Conservation (phyloP, 2,113 vertebrate species). For the Hippocampus mohnikei region DNA sequence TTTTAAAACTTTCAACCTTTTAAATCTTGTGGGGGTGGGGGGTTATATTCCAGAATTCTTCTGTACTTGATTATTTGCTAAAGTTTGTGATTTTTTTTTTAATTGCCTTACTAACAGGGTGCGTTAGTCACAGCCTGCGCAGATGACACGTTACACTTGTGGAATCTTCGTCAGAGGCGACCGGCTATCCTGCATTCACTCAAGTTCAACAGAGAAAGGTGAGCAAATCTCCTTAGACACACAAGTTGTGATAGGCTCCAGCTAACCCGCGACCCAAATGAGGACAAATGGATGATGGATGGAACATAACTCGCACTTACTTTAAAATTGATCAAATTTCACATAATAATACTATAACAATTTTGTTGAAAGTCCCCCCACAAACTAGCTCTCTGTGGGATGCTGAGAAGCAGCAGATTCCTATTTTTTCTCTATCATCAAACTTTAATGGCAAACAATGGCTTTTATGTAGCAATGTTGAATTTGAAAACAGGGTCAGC, state of each 20-base stretch:
- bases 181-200: conserved; percentile 94
- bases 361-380: no score
- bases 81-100: background rate
- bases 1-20: no score
- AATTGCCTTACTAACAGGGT: conserved; percentile 71
- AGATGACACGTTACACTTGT: conserved; percentile 94
- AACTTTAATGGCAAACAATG: background rate
- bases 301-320: no score
- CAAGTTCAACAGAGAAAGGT: conserved; percentile 97
- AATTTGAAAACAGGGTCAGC: background rate
- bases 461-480: background rate
- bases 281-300: no score
- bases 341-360: no score
- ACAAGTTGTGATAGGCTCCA: no score
- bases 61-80: background rate
- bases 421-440: no score
- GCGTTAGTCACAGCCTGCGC: conserved; percentile 93
- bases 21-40: no score
- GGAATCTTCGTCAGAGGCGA: conserved; percentile 94
- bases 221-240: conserved; percentile 40
- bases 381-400: no score
- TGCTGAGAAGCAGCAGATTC: no score
- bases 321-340: no score
- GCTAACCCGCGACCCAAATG: no score
- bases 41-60: background rate